Conservation (phyloP, 2,888 invertebrate genomes). For the Torymus tubicola region DNA sequence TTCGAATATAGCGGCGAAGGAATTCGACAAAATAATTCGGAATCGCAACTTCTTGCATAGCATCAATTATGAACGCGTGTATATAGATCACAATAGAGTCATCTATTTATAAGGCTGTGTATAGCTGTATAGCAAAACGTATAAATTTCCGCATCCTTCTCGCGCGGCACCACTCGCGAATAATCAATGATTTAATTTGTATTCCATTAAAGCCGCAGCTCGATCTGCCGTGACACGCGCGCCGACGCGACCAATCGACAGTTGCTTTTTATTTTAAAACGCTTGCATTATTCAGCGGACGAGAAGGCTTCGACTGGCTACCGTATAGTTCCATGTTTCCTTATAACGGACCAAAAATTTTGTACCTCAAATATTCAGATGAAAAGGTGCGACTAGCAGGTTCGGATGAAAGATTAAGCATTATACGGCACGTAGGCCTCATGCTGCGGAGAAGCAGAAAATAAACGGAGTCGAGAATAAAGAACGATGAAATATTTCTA, state of each 20-base stretch:
- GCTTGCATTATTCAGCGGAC: constrained; percentile 17
- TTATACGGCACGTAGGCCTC: neutral
- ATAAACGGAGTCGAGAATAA: constrained; percentile 19
- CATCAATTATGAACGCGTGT: too few species aligned
- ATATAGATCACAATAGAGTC: too few species aligned
- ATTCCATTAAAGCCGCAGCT: neutral
- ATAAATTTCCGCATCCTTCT: too few species aligned
- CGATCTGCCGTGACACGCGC: neutral
- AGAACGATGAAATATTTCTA: constrained; percentile 33
- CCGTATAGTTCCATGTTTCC: constrained; percentile 11
- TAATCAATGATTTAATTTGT: constrained; percentile 11
- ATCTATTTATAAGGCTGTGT: too few species aligned
- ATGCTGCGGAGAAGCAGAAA: neutral
- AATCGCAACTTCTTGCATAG: too few species aligned
- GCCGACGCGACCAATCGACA: too few species aligned
- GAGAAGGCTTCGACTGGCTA: neutral
- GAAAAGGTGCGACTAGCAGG: constrained; percentile 29
- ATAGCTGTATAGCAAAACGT: too few species aligned
- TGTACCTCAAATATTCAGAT: constrained; percentile 47
- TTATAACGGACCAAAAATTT: constrained; percentile 7
- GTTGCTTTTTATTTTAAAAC: neutral
- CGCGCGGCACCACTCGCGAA: neutral
- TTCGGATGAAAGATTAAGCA: constrained; percentile 33
- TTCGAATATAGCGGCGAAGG: too few species aligned
- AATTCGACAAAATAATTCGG: too few species aligned